These are phyloP conservation scores for Arctopsyche grandis DNA, from an alignment of 1,140 invertebrate species.

Conservation along the genomic window DNA sequence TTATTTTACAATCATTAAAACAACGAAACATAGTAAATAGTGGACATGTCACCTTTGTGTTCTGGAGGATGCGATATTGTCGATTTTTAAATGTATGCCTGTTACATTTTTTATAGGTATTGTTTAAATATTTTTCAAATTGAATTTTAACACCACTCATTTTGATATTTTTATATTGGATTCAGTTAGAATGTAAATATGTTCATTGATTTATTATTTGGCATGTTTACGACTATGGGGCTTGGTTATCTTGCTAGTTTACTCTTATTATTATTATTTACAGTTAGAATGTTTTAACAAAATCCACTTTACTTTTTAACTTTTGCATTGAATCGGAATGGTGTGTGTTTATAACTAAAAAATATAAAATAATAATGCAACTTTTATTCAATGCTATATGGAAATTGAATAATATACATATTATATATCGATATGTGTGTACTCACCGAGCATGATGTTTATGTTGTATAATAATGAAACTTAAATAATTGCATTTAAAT, in stretches of 20 bases:
- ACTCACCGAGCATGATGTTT: too few species aligned
- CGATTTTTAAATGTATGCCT: too few species aligned
- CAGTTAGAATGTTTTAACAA: not conserved
- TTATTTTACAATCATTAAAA: too few species aligned
- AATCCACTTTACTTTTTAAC: not conserved
- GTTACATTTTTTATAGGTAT: constrained; percentile 5
- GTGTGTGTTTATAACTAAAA: constrained; percentile 1
- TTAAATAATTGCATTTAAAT: too few species aligned
- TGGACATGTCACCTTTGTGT: too few species aligned
- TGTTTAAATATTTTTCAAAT: not conserved
- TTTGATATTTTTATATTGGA: not conserved
- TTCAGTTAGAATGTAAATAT: constrained; percentile 5
- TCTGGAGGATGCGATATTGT: too few species aligned
- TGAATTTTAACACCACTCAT: constrained; percentile 24
- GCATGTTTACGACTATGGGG: not conserved
- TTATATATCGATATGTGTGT: too few species aligned
- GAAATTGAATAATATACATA: too few species aligned
- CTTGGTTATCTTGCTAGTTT: constrained; percentile 30
- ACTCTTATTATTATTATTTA: not conserved
- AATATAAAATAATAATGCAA: too few species aligned
- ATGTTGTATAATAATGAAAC: too few species aligned
- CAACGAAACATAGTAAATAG: too few species aligned
- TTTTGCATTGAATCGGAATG: constrained; percentile 4
- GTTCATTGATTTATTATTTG: constrained; percentile 24
- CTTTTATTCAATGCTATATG: too few species aligned